phyloP scores from a whole-genome alignment of 2,888 invertebrate species.

The Ctena decussata region DNA sequence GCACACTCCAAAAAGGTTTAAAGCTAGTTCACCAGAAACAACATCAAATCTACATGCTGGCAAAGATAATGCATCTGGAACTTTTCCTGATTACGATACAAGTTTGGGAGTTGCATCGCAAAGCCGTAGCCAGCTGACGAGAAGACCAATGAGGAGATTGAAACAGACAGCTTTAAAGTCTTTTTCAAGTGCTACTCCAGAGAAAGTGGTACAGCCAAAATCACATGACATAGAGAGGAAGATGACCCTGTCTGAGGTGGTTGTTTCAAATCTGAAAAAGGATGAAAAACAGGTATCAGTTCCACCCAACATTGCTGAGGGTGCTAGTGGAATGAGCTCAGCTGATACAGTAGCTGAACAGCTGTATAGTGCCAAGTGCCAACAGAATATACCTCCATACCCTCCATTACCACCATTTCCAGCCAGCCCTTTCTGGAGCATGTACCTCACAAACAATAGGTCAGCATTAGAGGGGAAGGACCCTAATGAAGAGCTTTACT shows the following conservation, averaged over 20 bases:
- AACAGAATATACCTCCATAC: conserved; percentile 17
- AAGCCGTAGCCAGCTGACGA: background rate
- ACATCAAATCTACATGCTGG: background rate
- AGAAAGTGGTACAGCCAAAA: background rate
- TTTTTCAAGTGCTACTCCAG: background rate
- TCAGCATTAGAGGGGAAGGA: conserved; percentile 31
- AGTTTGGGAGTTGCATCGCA: background rate
- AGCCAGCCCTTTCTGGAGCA: conserved; percentile 61
- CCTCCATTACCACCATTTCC: conserved; percentile 57
- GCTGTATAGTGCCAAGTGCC: background rate
- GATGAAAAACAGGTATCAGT: background rate
- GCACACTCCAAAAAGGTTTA: conserved; percentile 32
- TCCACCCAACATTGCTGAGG: background rate
- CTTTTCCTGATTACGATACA: background rate
- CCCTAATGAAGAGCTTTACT: background rate
- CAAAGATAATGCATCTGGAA: background rate
- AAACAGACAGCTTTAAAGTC: background rate
- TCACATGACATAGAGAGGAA: background rate
- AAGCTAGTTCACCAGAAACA: background rate
- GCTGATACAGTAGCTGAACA: background rate
- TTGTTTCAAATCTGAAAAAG: conserved; percentile 7
- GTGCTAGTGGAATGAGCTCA: background rate
- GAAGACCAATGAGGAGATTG: conserved; percentile 23
- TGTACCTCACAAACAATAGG: conserved; percentile 32
- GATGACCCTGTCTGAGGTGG: conserved; percentile 26